These are phyloP conservation scores for Tauraco erythrolophus DNA, from an alignment of 2,113 vertebrate species.

Conservation along the genomic window DNA sequence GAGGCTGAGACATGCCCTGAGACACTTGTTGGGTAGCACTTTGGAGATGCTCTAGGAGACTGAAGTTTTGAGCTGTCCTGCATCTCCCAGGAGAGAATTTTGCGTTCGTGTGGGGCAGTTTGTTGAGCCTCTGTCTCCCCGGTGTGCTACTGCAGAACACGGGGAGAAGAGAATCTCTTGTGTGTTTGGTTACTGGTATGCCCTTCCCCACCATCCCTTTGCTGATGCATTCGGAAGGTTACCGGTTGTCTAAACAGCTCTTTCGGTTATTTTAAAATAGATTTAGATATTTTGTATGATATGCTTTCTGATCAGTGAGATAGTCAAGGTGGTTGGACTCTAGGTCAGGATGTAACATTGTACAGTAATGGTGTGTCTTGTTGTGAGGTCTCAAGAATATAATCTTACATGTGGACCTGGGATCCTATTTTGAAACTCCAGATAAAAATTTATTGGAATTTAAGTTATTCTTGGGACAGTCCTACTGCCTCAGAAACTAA, in stretches of 20 bases:
- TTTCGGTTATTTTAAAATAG: background rate
- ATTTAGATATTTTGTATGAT: conserved; percentile 38
- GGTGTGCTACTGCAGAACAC: background rate
- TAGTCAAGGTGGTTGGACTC: background rate
- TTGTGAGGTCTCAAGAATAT: conserved; percentile 46
- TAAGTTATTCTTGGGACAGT: background rate
- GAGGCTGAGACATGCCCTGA: background rate
- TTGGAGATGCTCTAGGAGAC: background rate
- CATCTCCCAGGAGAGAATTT: background rate
- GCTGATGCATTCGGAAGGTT: background rate
- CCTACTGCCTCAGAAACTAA: conserved; percentile 2
- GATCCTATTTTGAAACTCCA: conserved; percentile 14
- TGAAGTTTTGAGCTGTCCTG: background rate
- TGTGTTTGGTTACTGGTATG: background rate
- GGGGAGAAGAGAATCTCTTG: background rate
- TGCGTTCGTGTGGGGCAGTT: background rate
- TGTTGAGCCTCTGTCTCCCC: background rate
- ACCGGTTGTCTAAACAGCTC: background rate
- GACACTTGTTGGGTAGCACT: background rate
- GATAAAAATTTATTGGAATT: background rate
- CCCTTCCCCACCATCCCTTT: background rate
- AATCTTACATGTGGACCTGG: conserved; percentile 4
- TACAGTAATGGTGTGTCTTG: conserved; percentile 31
- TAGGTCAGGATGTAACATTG: background rate
- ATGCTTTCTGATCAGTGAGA: background rate